Base-by-base conservation (phyloP, 2,888 invertebrate species). In the Cephus rjabovi region DNA sequence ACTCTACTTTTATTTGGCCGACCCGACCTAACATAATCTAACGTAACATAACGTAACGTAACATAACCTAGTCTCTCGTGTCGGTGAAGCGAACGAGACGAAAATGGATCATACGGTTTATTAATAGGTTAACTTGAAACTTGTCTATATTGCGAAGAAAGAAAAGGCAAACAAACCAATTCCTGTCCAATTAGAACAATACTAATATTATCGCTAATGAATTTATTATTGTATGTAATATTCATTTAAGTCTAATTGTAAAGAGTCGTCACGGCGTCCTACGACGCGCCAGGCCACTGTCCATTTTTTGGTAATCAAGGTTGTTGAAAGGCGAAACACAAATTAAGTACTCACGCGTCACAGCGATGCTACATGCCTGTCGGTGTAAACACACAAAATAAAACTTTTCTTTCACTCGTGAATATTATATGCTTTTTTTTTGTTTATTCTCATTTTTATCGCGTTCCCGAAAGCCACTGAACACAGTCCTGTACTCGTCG, bases 161-260 rank as follows among this genome's bases (percentile, higher is more conserved):
- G 78, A 81, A 79, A 76, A 56, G 69, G 79, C 69, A 85, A 85
- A 77, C 34, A 85, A 85, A 86, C 84, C 87, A 86, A 88, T 87
- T 89, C 88, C 90, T 89, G 90, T 90, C 90, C 90, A 90, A 89
- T 88, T 90, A 89, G 88, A 90, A 90, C 90, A 89, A 90, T 90
- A 90, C 88, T 87, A 86, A 86, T 86, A 86, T 85, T 87, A 89
- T 86, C 83, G 84, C 83, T 87, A 87, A 88, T 84, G 82, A 87
- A 84, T 84, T 40, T 79, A 86, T 85, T 86, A 86, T 84, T 87
- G 83, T 87, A 87, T 87, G 87, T 89, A 89, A 89, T 87, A 89
- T 89, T 89, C 89, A 89, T 90, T 56, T 89, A 87, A 88, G 84
- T 87, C 86, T 87, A 87, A 85, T 85, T 80, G 79, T 84, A 85